These are phyloP conservation scores for Oophaga pumilio DNA, from an alignment of 2,113 vertebrate genomes.

Conservation along the genomic window DNA sequence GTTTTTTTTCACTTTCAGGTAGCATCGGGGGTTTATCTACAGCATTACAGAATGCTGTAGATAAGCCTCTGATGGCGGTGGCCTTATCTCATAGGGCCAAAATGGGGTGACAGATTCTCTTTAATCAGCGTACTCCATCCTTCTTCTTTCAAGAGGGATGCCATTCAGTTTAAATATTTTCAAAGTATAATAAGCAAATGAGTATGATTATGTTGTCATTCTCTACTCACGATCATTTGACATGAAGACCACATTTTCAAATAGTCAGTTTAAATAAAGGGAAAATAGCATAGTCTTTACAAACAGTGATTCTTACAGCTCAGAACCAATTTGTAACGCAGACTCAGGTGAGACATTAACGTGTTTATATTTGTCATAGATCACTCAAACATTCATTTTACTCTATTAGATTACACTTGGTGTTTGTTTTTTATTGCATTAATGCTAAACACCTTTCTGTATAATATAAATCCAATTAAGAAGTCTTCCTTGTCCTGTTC, in stretches of 20 bases:
- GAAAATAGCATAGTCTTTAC: neutral
- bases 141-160: constrained; percentile 36
- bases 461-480: neutral
- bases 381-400: neutral
- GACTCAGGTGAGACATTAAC: neutral
- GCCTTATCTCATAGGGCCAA: no score
- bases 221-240: neutral
- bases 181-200: constrained; percentile 38
- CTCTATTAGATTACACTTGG: neutral
- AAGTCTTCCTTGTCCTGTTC: no score
- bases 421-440: neutral
- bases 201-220: constrained; percentile 50
- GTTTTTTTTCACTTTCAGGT: no score
- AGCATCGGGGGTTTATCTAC: no score
- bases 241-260: constrained; percentile 2
- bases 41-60: no score
- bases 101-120: no score
- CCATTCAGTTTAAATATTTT: constrained; percentile 42
- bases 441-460: neutral
- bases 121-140: constrained; percentile 38
- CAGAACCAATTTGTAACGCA: neutral
- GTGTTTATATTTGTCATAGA: neutral
- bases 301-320: no score
- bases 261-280: neutral
- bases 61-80: no score